Evolutionary conservation across 2,113 vertebrate species (phyloP).

Genomic region (Rhinoptilus africanus): DNA sequence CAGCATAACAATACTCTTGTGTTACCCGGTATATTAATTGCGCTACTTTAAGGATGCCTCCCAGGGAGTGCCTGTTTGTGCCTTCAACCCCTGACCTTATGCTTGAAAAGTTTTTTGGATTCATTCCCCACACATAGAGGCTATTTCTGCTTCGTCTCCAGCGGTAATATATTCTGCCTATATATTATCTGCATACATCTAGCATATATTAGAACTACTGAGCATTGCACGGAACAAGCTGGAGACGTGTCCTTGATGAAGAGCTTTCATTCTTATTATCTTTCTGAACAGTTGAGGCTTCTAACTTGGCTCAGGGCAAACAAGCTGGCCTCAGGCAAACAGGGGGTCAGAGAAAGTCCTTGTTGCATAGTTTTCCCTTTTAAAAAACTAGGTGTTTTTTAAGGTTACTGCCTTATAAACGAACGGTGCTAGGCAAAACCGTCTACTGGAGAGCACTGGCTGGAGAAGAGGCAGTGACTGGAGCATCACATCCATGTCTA

Average conservation of each 20-base stretch:
- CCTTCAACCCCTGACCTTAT: slow-evolving; percentile 18
- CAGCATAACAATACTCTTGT: slow-evolving; percentile 37
- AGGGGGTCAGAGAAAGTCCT: neutral
- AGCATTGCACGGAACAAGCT: neutral
- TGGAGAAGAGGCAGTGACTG: neutral
- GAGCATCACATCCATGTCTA: neutral
- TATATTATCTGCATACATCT: neutral
- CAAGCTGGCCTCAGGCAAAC: neutral
- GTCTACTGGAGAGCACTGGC: neutral
- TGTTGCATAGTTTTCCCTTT: neutral
- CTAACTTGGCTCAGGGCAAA: neutral
- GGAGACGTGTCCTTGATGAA: neutral
- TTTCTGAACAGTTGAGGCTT: neutral
- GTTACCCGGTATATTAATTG: slow-evolving; percentile 39
- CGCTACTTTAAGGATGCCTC: neutral
- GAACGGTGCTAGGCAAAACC: neutral
- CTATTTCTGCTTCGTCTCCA: neutral
- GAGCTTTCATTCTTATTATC: neutral
- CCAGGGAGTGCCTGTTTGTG: neutral
- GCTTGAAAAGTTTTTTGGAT: neutral
- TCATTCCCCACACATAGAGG: neutral
- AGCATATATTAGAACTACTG: neutral
- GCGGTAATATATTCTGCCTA: neutral
- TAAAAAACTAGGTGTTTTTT: neutral
- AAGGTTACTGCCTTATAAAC: neutral